These are phyloP conservation scores for Idaea aversata DNA, from an alignment of 2,888 invertebrate species.

Conservation along the genomic window DNA sequence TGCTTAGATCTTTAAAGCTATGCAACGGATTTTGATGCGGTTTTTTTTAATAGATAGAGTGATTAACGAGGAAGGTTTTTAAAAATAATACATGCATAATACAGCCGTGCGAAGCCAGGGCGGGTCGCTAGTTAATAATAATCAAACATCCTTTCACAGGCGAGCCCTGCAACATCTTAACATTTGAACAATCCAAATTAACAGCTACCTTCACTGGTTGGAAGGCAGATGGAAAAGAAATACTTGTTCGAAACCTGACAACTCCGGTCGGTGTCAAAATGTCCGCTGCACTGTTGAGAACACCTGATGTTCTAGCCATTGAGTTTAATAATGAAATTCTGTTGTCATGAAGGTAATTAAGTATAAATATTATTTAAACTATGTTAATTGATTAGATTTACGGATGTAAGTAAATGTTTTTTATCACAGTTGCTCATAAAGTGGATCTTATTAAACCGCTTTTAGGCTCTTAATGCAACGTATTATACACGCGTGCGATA, in stretches of 20 bases:
- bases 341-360: constrained; percentile 14
- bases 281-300: constrained; percentile 54
- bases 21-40: no score
- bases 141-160: constrained; percentile 39
- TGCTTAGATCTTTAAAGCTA: no score
- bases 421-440: constrained; percentile 3
- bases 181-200: constrained; percentile 58
- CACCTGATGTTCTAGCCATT: constrained; percentile 59
- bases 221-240: constrained; percentile 58
- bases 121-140: not conserved
- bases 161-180: constrained; percentile 54
- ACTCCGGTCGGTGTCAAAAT: constrained; percentile 56
- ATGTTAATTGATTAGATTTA: not conserved
- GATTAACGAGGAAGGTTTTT: no score
- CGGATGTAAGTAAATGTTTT: not conserved
- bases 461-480: no score
- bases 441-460: no score
- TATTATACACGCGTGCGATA: no score
- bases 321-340: constrained; percentile 47
- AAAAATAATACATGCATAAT: no score
- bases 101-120: no score
- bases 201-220: constrained; percentile 56
- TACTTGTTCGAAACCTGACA: constrained; percentile 53
- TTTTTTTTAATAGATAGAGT: no score
- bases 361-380: not conserved